Conservation (phyloP, 2,113 vertebrate species). For the Callorhinus ursinus region DNA sequence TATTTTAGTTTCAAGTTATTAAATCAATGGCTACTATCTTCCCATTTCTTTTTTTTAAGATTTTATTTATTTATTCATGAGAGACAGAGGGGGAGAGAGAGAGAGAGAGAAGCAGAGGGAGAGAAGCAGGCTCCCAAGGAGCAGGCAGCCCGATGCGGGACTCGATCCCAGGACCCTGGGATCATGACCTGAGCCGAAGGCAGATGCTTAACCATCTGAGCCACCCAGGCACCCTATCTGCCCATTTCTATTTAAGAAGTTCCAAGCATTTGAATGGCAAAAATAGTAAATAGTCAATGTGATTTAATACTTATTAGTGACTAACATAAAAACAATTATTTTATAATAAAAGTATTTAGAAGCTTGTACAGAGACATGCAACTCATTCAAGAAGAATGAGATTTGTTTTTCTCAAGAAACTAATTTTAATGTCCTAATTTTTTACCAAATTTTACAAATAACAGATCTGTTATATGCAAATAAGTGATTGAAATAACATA, state of each 20-base stretch:
- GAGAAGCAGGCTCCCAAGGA: no score
- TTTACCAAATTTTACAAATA: slow-evolving; percentile 36
- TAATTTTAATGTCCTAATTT: slow-evolving; percentile 12
- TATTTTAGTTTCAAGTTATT: neutral
- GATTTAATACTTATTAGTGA: neutral
- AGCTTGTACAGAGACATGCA: neutral
- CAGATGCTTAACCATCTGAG: no score
- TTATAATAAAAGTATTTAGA: neutral
- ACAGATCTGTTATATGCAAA: neutral
- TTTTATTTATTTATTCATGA: no score
- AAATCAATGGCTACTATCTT: neutral
- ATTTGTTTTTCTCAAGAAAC: neutral
- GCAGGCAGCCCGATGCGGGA: no score
- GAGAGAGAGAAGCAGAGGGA: no score
- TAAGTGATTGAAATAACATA: neutral
- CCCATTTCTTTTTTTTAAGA: neutral
- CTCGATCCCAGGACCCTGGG: no score
- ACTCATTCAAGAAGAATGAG: neutral
- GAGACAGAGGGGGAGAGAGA: no score
- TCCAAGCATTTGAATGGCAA: neutral
- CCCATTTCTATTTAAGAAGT: neutral
- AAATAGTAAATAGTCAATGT: neutral
- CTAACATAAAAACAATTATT: neutral
- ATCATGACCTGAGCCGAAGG: no score
- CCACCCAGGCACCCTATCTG: neutral